A percentile compares a stretch with the other conserved stretches of the same genome.
phyloP scores from a whole-genome alignment of 2,113 vertebrate species.

The Panthera uncia region DNA sequence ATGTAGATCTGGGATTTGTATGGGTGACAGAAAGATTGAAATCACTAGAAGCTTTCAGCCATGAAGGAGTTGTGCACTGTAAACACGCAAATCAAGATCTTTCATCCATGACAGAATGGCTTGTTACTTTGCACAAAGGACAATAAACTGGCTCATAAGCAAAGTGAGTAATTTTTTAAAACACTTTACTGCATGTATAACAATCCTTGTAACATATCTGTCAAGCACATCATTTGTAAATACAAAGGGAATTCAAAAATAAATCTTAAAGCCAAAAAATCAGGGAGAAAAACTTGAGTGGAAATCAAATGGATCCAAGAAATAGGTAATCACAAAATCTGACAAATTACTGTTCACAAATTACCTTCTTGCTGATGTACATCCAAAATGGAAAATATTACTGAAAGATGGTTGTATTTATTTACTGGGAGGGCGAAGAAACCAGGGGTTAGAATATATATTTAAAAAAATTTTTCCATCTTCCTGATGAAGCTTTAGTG shows the following conservation, averaged over 20 bases:
- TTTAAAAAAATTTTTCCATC: not conserved
- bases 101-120: constrained; percentile 58
- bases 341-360: constrained; percentile 18
- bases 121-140: constrained; percentile 65
- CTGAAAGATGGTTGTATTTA: not conserved
- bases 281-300: not conserved
- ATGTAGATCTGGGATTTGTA: constrained; percentile 58
- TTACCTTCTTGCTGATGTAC: not conserved
- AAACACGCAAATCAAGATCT: constrained; percentile 70
- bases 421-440: not conserved
- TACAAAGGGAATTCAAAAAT: constrained; percentile 42
- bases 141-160: constrained; percentile 66
- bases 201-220: constrained; percentile 61
- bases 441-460: accelerated
- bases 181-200: constrained; percentile 61
- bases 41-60: constrained; percentile 63
- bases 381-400: constrained; percentile 45
- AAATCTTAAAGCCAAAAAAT: constrained; percentile 57
- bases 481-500: not conserved
- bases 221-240: not conserved
- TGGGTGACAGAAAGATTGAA: constrained; percentile 64
- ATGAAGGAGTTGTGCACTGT: constrained; percentile 57
- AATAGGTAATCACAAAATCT: not conserved
- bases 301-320: not conserved
- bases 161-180: constrained; percentile 68